Percentiles rank a stretch among this genome's conserved stretches.
phyloP scores from a whole-genome alignment of 2,113 vertebrate genomes.

The Nothoprocta pentlandii region DNA sequence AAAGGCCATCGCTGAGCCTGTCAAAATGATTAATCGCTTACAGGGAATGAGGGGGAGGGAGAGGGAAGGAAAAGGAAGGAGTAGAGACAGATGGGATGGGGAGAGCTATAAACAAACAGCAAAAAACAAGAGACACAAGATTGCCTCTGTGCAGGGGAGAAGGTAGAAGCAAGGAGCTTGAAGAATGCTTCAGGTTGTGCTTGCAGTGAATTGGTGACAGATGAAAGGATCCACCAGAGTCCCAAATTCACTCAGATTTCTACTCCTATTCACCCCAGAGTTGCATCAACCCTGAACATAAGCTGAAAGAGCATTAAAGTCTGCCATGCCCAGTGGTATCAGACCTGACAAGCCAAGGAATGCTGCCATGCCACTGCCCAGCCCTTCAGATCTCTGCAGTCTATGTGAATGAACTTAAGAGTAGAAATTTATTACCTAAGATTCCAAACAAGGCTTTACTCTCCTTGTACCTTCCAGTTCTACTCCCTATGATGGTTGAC shows the following conservation, averaged over 20 bases:
- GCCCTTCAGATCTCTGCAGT: background rate
- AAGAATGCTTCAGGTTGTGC: background rate
- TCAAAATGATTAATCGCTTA: constrained; percentile 80
- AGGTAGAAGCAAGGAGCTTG: background rate
- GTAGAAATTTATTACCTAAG: background rate
- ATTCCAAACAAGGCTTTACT: background rate
- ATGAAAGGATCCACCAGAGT: background rate
- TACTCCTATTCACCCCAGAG: background rate
- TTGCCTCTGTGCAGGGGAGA: constrained; percentile 1
- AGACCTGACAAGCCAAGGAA: background rate
- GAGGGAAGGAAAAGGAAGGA: constrained; percentile 52
- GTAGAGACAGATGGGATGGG: constrained; percentile 62
- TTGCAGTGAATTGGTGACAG: background rate
- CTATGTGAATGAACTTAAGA: background rate
- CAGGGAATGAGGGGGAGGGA: constrained; percentile 71
- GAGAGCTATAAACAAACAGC: constrained; percentile 73
- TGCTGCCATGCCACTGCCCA: background rate
- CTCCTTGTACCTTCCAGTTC: background rate
- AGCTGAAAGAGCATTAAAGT: background rate
- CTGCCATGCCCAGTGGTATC: background rate
- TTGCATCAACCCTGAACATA: background rate
- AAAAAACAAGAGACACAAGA: constrained; percentile 50
- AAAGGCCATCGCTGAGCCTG: constrained; percentile 75
- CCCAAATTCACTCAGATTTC: background rate
- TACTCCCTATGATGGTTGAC: background rate